These are phyloP conservation scores for Adoxophyes honmai DNA, from an alignment of 1,140 invertebrate genomes.

Conservation along the genomic window DNA sequence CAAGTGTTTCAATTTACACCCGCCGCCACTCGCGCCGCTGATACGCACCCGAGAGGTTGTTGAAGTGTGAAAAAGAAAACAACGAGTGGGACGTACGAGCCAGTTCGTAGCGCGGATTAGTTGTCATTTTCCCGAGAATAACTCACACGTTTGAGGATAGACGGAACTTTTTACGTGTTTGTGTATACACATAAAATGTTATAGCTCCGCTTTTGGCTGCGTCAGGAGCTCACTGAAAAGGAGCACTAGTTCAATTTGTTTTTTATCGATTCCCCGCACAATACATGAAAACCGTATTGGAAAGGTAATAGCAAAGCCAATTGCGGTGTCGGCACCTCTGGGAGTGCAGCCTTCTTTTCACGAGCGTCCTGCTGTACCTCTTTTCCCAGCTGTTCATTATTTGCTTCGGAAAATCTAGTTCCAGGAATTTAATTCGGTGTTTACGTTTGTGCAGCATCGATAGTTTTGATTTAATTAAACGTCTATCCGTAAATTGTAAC, in stretches of 20 bases:
- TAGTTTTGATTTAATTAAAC: too few species aligned
- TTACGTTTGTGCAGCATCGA: neutral
- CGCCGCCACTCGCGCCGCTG: slow-evolving; percentile 57
- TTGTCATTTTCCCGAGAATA: slow-evolving; percentile 8
- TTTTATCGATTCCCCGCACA: slow-evolving; percentile 4
- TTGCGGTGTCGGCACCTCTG: slow-evolving; percentile 16
- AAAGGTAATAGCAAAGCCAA: slow-evolving; percentile 17
- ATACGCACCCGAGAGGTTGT: slow-evolving; percentile 54
- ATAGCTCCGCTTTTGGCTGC: slow-evolving; percentile 5
- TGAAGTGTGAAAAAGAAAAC: slow-evolving; percentile 69
- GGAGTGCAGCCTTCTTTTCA: slow-evolving; percentile 12
- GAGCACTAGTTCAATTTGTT: slow-evolving; percentile 11
- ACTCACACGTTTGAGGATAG: slow-evolving; percentile 1
- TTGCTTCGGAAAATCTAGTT: slow-evolving; percentile 3
- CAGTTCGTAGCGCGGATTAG: slow-evolving; percentile 14
- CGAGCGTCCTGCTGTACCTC: slow-evolving; percentile 1
- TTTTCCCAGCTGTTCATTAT: slow-evolving; percentile 7
- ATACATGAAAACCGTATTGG: slow-evolving; percentile 16
- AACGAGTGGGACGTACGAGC: slow-evolving; percentile 31
- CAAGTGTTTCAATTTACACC: slow-evolving; percentile 76
- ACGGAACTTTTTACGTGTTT: slow-evolving; percentile 6
- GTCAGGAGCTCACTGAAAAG: slow-evolving; percentile 1
- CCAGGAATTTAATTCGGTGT: neutral
- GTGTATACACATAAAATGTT: slow-evolving; percentile 9
- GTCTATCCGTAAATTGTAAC: too few species aligned